Evolutionary conservation across 2,113 vertebrate genomes (phyloP).

Genomic region (Sinosuthora webbiana): DNA sequence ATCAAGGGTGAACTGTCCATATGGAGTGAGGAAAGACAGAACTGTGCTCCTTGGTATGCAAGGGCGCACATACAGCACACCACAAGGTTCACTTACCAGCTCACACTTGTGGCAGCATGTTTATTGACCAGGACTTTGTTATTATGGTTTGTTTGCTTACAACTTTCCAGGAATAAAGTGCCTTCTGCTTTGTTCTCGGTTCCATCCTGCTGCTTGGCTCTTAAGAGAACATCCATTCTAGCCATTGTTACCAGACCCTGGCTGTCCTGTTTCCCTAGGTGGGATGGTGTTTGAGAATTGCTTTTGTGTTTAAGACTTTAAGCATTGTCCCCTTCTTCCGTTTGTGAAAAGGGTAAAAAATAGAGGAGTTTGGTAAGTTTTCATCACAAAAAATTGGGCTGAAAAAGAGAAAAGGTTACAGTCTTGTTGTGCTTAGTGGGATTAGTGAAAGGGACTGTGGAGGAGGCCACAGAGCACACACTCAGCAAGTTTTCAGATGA

Average conservation of each 20-base stretch:
- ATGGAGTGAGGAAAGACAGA: not conserved
- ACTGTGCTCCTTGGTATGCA: not conserved
- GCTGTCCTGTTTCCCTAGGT: not conserved
- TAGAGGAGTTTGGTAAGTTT: not conserved
- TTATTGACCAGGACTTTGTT: not conserved
- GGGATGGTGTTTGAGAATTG: not conserved
- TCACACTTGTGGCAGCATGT: not conserved
- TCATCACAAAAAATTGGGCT: not conserved
- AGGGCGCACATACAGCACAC: not conserved
- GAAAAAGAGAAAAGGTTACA: not conserved
- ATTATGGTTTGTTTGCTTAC: not conserved
- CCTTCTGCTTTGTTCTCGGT: not conserved
- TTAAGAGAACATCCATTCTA: not conserved
- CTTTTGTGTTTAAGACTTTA: not conserved
- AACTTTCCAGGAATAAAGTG: not conserved
- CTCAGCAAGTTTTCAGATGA: not conserved
- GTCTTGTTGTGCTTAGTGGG: not conserved
- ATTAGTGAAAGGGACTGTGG: not conserved
- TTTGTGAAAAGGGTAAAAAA: not conserved
- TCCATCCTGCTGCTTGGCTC: not conserved
- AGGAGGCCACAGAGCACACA: not conserved
- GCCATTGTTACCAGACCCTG: not conserved
- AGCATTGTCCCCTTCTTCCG: not conserved
- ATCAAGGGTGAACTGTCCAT: not conserved
- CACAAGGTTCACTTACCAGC: not conserved